Evolutionary conservation across 1,140 invertebrate genomes (phyloP).

Genomic region (Spodoptera litura): DNA sequence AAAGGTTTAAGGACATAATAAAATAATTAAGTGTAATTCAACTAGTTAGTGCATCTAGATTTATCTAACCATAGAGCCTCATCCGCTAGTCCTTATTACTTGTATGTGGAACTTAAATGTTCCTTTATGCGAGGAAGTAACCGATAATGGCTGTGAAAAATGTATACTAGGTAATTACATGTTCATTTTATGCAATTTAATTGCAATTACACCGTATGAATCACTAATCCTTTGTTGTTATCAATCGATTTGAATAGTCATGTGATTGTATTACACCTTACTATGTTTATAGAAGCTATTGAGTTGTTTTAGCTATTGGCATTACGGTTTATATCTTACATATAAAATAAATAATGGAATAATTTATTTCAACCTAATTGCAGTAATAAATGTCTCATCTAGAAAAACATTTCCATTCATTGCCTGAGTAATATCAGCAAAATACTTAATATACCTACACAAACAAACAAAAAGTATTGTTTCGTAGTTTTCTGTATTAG

Average conservation of each 20-base stretch:
- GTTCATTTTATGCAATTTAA: constrained; percentile 19
- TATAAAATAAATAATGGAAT: neutral
- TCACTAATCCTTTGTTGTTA: constrained; percentile 30
- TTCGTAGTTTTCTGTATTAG: too few relatives aligned
- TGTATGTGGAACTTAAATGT: neutral
- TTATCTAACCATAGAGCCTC: neutral
- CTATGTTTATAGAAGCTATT: neutral
- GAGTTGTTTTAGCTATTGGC: neutral
- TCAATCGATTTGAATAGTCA: constrained; percentile 25
- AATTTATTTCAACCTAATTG: constrained; percentile 21
- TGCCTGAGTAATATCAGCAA: neutral
- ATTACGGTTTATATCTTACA: neutral
- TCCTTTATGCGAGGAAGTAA: neutral
- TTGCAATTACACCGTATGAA: constrained; percentile 13
- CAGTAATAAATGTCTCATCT: constrained; percentile 12
- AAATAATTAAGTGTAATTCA: neutral
- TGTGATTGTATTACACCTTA: constrained; percentile 22
- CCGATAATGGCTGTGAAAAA: neutral
- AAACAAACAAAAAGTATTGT: too few relatives aligned
- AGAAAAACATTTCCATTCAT: neutral
- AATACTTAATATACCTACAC: neutral
- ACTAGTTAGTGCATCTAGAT: neutral
- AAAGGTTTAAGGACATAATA: neutral
- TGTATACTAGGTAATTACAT: constrained; percentile 20
- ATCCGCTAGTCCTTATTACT: neutral